Base-by-base conservation (phyloP, 2,888 invertebrate species). In the Rhogogaster chlorosoma region DNA sequence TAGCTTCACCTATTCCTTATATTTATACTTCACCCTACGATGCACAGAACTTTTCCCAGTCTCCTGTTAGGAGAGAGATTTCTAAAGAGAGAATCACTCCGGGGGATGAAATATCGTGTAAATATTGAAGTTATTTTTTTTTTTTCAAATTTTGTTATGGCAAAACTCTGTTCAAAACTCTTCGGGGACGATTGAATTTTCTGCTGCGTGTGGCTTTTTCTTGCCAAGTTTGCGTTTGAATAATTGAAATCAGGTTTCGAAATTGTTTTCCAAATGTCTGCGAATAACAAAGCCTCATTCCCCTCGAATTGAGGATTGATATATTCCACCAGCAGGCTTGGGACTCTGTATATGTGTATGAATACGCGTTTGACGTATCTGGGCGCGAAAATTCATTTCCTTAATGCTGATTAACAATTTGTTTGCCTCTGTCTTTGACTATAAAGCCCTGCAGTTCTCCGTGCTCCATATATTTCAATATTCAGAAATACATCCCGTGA, bases 171-270 rank as follows among this genome's bases (percentile, higher is more conserved):
- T n/a, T 53, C 7, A n/a, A 29, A 67, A 70, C 36, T 70, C 70
- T 70, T 36, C 36, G 26, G 32, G 70, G 18, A 26, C 26, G 73
- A n/a, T n/a, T 42, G 42, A 42, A 42, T 42, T 22, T 38, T 42
- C 18, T 38, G 7, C 29, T 42, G 42, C 29, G n/a, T 42, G 12
- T 12, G 15, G 22, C n/a, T 42, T 73, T 73, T 73, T 10, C 22
- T 42, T 42, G 0, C n/a, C 9, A 38, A 42, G 22, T 73, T 73
- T 12, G 26, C 73, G 18, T 73, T 73, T 36, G 70, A 32, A 70
- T 70, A 70, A 70, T 70, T 70, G 18, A 70, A 70, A 70, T 70
- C 67, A 32, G 29, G 18, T 67, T 67, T 22, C 29, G 3, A 67
- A 26, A 67, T 67, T 67, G 32, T 67, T 67, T 32, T 67, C 1